Base-by-base conservation (phyloP, 2,888 invertebrate species). In the Choreutis nemorana region DNA sequence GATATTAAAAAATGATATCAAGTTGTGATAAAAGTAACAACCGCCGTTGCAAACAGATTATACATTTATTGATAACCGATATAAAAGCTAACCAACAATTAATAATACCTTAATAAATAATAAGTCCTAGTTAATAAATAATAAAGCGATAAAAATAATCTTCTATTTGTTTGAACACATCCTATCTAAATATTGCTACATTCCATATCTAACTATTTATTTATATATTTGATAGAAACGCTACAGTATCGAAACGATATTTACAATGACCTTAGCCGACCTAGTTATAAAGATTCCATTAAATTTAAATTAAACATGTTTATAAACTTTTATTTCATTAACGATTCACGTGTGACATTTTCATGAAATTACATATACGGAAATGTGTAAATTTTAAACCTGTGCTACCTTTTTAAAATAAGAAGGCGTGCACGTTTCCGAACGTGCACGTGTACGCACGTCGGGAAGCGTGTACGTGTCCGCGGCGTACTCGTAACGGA, bases 131-230 rank as follows among this genome's bases (percentile, higher is more conserved):
- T 61, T 26, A 26, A 26, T 26, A 26, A 58, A 47, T 42, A 40
- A 42, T 36, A 42, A 44, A 60, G 50, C 53, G 51, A 58, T 56
- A 55, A 45, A 53, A 64, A 62, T 53, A 61, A 64, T 57, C 53
- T 50, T 60, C 58, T 63, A 58, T 50, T 50, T 56, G 57, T 67
- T 64, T 71, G 75, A 75, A 78, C 75, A 72, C 73, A 70, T 72
- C 71, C 73, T 75, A 78, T 64, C 71, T 75, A 77, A 55, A 61
- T 68, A 72, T 71, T 64, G 66, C 71, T 73, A 75, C 57, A 43
- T 41, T 48, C 49, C 53, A 55, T 18, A 18, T 7, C 4, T 12
- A 5, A 7, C 5, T 6, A 18, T 18, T 18, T 18, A 18, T 18
- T 18, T 18, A 21, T 65, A 66, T 51, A 44, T 48, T 56, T 50